Evolutionary conservation across 2,113 vertebrate species (phyloP), one percentile per base, ranked within the genome.

Genomic region (Macheiramphus alcinus): DNA sequence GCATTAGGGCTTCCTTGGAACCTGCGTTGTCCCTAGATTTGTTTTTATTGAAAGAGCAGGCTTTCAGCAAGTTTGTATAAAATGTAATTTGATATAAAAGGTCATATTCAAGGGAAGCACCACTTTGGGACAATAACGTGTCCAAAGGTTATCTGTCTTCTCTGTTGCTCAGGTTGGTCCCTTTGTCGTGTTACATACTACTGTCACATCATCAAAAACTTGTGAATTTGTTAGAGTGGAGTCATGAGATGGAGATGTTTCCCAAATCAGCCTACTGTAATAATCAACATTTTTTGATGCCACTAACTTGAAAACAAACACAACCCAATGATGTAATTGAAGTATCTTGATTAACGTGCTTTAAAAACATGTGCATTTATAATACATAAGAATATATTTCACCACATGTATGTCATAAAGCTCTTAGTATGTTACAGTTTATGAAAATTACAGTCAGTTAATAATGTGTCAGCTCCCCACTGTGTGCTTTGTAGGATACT

Each of bases 371-470:
- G 9, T 47, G 13, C 48, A 32, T 88, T 94, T 91, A 45, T 85
- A 79, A 79, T 23, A 80, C 16, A 59, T 58, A 87, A 87, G 82
- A 90, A 88, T 70, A 43, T 89, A 93, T 96, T 89, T 96, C 56
- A 72, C 50, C 76, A 53, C 81, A 80, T 66, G 38, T 90, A 83
- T 90, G 52, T 86, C 74, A 75, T 95, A 91, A 90, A 94, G 66
- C 63, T 90, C 91, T 90, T 79, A 86, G 67, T 86, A 90, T 84
- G 76, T 82, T 81, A 56, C 76, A 88, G 79, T 95, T 91, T 74
- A 34, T 90, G 92, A 97, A 96, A 94, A 97, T 94, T 96, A 88
- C 88, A 91, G 87, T 89, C 83, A 94, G 90, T 82, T 96, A 83
- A 94, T 94, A 97, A 96, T 84, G 90, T 81, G 79, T 84, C 78